These are phyloP conservation scores for Hypolimnas misippus DNA, from an alignment of 2,888 invertebrate genomes.

Conservation along the genomic window DNA sequence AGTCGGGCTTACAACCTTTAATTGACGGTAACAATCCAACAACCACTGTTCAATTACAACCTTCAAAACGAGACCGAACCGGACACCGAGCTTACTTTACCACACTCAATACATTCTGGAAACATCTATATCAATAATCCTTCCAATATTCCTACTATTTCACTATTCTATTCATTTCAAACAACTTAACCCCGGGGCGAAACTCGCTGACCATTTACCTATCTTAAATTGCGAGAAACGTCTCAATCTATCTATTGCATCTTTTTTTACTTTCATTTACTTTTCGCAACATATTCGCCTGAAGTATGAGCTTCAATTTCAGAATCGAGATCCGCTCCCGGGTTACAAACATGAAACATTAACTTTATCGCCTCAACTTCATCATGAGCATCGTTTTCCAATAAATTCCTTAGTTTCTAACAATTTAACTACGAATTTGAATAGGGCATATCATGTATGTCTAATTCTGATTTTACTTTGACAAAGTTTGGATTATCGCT, in stretches of 20 bases:
- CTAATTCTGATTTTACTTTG: conserved; percentile 71
- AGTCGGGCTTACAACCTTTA: conserved; percentile 59
- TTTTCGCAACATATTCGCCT: background rate
- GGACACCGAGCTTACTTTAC: conserved; percentile 59
- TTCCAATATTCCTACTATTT: conserved; percentile 38
- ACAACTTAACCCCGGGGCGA: conserved; percentile 40
- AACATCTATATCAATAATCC: conserved; percentile 55
- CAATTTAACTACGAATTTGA: conserved; percentile 59
- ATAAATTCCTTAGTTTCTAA: conserved; percentile 42
- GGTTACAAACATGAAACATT: conserved; percentile 43
- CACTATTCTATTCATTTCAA: conserved; percentile 39
- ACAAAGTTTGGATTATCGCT: conserved; percentile 85
- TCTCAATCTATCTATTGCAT: background rate
- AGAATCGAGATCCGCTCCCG: conserved; percentile 40
- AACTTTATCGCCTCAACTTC: conserved; percentile 43
- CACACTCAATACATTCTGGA: conserved; percentile 59
- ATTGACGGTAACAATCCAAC: conserved; percentile 76
- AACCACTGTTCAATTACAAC: conserved; percentile 56
- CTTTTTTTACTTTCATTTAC: conserved; percentile 17
- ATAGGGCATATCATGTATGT: conserved; percentile 56
- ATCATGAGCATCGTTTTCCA: conserved; percentile 45
- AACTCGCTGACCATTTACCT: conserved; percentile 24
- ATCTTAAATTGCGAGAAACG: background rate
- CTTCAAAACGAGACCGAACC: conserved; percentile 57
- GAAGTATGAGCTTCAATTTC: conserved; percentile 13